Base-by-base conservation (phyloP, 2,888 invertebrate species). In the Lasiommata megera region DNA sequence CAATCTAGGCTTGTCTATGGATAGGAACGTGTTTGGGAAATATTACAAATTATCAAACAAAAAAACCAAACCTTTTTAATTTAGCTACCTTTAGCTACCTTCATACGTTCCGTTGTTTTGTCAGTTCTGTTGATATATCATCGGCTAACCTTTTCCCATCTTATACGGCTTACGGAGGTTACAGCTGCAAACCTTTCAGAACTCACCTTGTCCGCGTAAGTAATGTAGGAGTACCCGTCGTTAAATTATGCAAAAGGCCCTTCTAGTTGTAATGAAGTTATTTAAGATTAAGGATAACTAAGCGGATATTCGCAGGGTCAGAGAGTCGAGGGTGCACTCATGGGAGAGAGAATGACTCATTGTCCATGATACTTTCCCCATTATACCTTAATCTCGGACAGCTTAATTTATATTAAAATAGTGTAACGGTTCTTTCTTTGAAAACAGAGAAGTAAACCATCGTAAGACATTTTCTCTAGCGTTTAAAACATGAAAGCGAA, bases 341-440 rank as follows among this genome's bases (percentile, higher is more conserved):
- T 70, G 71, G 62, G 62, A 62, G 31, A 75, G 77, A 74, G 75
- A 65, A 73, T 83, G 76, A 81, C 78, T 84, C 83, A 85, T 84
- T 84, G 80, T 31, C 16, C 18, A 83, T 84, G 82, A 83, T 82
- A 83, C 78, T 75, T 79, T 78, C 80, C 76, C 76, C 74, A 68
- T 72, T 70, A 69, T 65, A 76, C 77, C 76, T 23, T 79, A 82
- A 83, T 82, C 79, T 81, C 76, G 77, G 78, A 76, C 73, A 52
- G 43, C 37, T 50, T 8, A 53, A 31, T 28, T 40, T 36, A 54
- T 54, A 61, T 57, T 41, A 52, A 36, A 58, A 53, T 41, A 29
- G 37, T 23, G 2, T 23, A 3, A 23, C 23, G 23, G 2, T n/a
- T n/a, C n/a, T n/a, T n/a, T n/a, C n/a, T n/a, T n/a, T n/a, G n/a